Evolutionary conservation across 2,113 vertebrate species (phyloP).

Genomic region (Diphyllodes magnificus): DNA sequence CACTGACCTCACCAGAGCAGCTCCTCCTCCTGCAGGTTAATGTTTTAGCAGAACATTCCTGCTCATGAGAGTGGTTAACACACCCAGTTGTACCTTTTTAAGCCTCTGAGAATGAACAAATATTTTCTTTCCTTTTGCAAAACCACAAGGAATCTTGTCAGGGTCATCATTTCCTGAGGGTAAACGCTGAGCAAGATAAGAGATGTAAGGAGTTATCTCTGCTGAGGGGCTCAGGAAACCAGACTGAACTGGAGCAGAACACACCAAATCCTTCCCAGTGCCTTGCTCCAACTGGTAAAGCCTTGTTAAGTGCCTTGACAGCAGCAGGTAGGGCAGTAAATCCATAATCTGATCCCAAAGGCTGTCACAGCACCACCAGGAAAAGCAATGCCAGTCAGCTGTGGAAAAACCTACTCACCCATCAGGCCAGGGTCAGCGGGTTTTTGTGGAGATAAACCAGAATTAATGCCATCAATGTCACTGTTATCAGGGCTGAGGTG

Average conservation of each 20-base stretch:
- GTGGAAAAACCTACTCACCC: not conserved
- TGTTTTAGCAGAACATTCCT: not conserved
- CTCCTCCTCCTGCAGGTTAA: not conserved
- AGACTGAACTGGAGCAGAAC: not conserved
- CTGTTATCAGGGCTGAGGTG: not conserved
- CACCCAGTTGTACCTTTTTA: not conserved
- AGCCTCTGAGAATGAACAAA: not conserved
- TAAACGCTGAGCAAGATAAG: not conserved
- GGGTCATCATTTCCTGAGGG: not conserved
- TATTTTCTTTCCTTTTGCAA: conserved; percentile 49
- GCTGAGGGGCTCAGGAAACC: not conserved
- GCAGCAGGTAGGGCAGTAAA: not conserved
- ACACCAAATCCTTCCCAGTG: not conserved
- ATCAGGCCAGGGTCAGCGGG: not conserved
- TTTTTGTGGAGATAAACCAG: not conserved
- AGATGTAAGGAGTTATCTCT: not conserved
- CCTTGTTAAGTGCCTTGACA: not conserved
- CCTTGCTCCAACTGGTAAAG: not conserved
- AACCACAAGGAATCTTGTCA: conserved; percentile 29
- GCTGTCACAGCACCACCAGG: not conserved
- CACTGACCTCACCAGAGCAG: not conserved
- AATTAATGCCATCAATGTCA: not conserved
- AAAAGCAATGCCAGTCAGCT: not conserved
- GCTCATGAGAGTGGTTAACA: not conserved
- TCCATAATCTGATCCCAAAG: not conserved